Conservation (phyloP, 2,797 vertebrate genomes). For the Holocentrus rufus region DNA sequence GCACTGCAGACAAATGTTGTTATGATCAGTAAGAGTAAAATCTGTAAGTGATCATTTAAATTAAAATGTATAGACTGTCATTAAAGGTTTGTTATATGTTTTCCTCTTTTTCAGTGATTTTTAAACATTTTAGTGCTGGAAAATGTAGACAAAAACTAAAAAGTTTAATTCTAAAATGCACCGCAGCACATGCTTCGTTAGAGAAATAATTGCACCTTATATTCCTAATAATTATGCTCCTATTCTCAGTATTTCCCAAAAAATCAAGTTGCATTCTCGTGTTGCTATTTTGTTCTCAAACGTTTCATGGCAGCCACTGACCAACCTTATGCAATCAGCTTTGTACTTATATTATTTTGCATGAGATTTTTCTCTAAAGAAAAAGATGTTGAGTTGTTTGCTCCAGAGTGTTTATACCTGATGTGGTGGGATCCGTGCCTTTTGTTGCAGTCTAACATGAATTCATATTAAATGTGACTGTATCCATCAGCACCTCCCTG, state of each 20-base stretch:
- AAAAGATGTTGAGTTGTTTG: slow-evolving; percentile 40
- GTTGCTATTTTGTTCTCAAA: background rate
- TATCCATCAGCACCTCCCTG: slow-evolving; percentile 81
- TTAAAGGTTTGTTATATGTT: background rate
- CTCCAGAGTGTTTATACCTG: slow-evolving; percentile 39
- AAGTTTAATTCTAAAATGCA: background rate
- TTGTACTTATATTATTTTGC: slow-evolving; percentile 4
- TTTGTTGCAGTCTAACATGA: slow-evolving; percentile 61
- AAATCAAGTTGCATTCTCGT: too few species aligned
- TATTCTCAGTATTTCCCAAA: too few species aligned
- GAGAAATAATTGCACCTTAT: background rate
- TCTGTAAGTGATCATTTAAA: background rate
- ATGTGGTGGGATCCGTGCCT: slow-evolving; percentile 29
- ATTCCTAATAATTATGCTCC: too few species aligned
- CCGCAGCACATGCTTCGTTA: background rate
- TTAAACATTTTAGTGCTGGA: background rate
- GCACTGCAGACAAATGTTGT: slow-evolving; percentile 27
- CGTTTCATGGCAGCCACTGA: background rate
- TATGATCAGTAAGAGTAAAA: slow-evolving; percentile 41
- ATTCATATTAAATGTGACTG: slow-evolving; percentile 78
- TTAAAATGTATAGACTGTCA: background rate
- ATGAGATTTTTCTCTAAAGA: slow-evolving; percentile 9
- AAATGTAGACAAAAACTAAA: background rate
- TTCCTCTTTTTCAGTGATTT: background rate
- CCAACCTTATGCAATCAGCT: background rate